A percentile compares a stretch with the other conserved stretches of the same genome.
Evolutionary conservation across 2,888 invertebrate genomes (phyloP).

Genomic region (Conops quadrifasciatus): DNA sequence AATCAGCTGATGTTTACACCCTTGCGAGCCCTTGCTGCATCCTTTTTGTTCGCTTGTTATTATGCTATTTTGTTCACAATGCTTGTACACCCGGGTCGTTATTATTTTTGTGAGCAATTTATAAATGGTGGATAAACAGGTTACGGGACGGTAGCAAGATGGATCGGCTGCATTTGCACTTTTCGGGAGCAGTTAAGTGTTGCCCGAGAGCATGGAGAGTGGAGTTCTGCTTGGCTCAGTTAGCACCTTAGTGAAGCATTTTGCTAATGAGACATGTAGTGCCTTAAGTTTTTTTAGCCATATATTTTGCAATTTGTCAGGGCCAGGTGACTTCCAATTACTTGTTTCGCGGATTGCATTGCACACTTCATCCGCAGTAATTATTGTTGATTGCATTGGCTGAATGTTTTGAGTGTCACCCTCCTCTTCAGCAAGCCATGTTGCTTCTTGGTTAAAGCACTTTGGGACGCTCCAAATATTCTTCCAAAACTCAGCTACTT

Average conservation of each 20-base stretch:
- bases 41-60: not conserved
- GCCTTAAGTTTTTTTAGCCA: slow-evolving; percentile 11
- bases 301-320: slow-evolving; percentile 17
- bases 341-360: not conserved
- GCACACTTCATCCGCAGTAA: not conserved
- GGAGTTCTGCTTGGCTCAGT: slow-evolving; percentile 5
- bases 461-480: not conserved
- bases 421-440: not conserved
- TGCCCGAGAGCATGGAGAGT: not conserved
- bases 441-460: not conserved
- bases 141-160: slow-evolving; percentile 11
- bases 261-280: slow-evolving; percentile 10
- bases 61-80: slow-evolving; percentile 13
- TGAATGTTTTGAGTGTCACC: not conserved
- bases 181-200: slow-evolving; percentile 1
- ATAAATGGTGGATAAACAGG: slow-evolving; percentile 14
- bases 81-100: not conserved
- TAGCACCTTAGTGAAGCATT: not conserved
- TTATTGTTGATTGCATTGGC: not conserved
- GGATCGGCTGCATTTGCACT: not conserved
- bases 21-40: not conserved
- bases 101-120: slow-evolving; percentile 19
- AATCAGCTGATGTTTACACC: slow-evolving; percentile 15
- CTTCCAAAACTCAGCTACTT: not conserved
- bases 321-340: slow-evolving; percentile 2